Base-by-base conservation (phyloP, 1,140 invertebrate genomes). In the Euwallacea fornicatus region DNA sequence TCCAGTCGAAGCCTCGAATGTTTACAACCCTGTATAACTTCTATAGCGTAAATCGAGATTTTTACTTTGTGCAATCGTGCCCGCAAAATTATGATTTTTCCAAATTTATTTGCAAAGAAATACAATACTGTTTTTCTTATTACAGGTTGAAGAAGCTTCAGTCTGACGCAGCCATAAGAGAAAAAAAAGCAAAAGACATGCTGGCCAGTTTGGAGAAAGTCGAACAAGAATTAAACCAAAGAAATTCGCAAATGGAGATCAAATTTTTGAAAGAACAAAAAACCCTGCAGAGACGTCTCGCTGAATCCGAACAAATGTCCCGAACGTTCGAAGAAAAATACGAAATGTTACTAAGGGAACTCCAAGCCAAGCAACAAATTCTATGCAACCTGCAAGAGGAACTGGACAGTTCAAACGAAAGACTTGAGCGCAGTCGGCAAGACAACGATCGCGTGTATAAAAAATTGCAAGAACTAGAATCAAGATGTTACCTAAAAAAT, bases 361-460 rank as follows among this genome's bases (percentile, higher is more conserved):
- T 90, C 15, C 80, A 85, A 33, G 85, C 86, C 44, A 88, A 86
- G 74, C 88, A 89, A 76, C 83, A 86, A 64, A 83, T 83, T 11
- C 79, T 86, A 16, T 77, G 82, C 66, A 84, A 83, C 72, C 80
- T 90, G 58, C 86, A 87, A 78, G 85, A 85, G 66, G 87, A 88
- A 79, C 78, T 90, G 47, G 84, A 84, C 21, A 33, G 21, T 4
- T 33, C 21, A 33, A 33, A 33, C 21, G 21, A 33, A 33, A 78
- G 86, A 66, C 79, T 91, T 42, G 78, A 86, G 2, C 85, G 85
- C 71, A 89, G 88, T 67, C 89, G 91, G 55, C 89, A 92, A 78
- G 92, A 94, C 82, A 94, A 93, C 78, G 91, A 93, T 73, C 82
- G 83, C 10, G 82, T 93, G 7, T 93, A 89, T 71, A 83, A 84